Base-by-base conservation (phyloP, 2,113 vertebrate species). In the Elaphurus davidianus region DNA sequence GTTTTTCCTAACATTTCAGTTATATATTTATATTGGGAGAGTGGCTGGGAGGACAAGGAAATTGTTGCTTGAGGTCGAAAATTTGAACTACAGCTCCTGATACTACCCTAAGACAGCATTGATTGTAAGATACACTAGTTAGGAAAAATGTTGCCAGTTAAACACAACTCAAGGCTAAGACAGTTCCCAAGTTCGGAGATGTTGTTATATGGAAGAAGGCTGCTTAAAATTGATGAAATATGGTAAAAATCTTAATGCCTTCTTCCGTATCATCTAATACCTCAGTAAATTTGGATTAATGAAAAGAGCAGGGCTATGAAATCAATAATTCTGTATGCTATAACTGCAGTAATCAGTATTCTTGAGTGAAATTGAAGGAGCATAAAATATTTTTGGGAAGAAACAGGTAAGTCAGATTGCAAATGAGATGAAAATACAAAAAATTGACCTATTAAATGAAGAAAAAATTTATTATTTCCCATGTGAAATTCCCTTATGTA, bases 401-500 rank as follows among this genome's bases (percentile, higher is more conserved):
- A 93, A 86, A 84, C 96, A 97, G 97, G 95, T 98, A 97, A 98
- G 97, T 98, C 85, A 91, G 86, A 94, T 62, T 86, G 74, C 50
- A 97, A 92, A 71, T 95, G 50, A 98, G 78, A 60, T 87, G 82
- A 92, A 90, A 79, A 52, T n/a, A 67, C 43, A 71, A 71, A 91
- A 96, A 81, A 78, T 15, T 71, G 59, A 84, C 54, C 25, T 87
- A 60, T 28, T 23, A 74, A 64, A 94, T 83, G 30, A 55, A 88
- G n/a, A 87, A 78, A 86, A 78, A 50, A 59, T 14, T 45, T 62
- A 14, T n/a, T 47, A 59, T 97, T 52, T 90, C 47, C 30, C 47
- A 81, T n/a, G 33, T 89, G 76, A 64, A 91, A 84, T 83, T 95
- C 8, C 19, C 15, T 74, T 96, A 62, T 64, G 7, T 94, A 60